Conservation (phyloP, 1,140 invertebrate genomes). For the Pseudomyrmex sp. region DNA sequence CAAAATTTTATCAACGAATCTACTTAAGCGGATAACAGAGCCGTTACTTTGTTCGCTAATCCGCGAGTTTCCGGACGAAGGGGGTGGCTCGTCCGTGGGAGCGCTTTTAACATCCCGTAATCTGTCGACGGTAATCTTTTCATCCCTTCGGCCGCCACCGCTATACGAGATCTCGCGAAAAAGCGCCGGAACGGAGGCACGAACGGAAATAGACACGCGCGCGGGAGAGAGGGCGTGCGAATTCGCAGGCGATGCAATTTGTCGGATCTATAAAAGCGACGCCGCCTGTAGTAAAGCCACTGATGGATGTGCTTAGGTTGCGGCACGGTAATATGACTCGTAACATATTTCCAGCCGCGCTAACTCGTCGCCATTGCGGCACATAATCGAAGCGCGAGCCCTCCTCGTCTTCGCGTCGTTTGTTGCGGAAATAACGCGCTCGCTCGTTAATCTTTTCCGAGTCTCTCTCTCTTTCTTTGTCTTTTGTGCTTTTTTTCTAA, state of each 20-base stretch:
- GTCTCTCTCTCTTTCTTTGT: background rate
- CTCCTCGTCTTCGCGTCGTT: slow-evolving; percentile 24
- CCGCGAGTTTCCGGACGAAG: slow-evolving; percentile 13
- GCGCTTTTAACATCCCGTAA: slow-evolving; percentile 58
- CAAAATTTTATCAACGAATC: slow-evolving; percentile 49
- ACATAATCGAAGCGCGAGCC: slow-evolving; percentile 58
- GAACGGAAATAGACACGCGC: slow-evolving; percentile 20
- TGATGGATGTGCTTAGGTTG: slow-evolving; percentile 55
- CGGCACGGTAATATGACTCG: slow-evolving; percentile 59
- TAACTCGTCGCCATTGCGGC: slow-evolving; percentile 17
- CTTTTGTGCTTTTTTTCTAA: too few relatives aligned
- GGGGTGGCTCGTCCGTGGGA: slow-evolving; percentile 19
- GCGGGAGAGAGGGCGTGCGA: slow-evolving; percentile 17
- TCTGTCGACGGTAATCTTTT: slow-evolving; percentile 66
- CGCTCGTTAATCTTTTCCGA: background rate
- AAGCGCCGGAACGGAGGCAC: background rate
- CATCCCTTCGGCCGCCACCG: background rate
- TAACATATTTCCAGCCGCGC: slow-evolving; percentile 56
- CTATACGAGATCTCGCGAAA: slow-evolving; percentile 3
- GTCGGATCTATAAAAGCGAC: slow-evolving; percentile 66
- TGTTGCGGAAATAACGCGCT: background rate
- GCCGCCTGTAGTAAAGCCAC: slow-evolving; percentile 61
- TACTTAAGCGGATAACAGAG: slow-evolving; percentile 38
- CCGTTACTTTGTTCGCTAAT: slow-evolving; percentile 44
- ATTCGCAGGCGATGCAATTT: slow-evolving; percentile 59